Percentiles rank a stretch among this genome's conserved stretches.
Conservation (phyloP, 2,113 vertebrate genomes). For the Drymodes brunneopygia region DNA sequence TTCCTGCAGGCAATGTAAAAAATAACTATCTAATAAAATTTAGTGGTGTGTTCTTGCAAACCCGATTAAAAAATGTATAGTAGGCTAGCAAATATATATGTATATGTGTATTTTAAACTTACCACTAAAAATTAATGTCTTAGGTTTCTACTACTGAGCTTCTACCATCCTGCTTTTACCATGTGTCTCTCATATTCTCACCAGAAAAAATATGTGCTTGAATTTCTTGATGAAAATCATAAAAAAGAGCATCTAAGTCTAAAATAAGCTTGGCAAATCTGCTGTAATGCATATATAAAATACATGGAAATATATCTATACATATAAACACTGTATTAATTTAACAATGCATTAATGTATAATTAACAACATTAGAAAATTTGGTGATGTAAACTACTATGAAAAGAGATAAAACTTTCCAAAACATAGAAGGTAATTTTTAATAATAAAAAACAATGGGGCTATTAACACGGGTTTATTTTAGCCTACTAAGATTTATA, state of each 20-base stretch:
- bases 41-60: not conserved
- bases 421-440: not conserved
- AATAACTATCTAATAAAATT: constrained; percentile 41
- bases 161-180: not conserved
- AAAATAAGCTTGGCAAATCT: not conserved
- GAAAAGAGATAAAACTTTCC: not conserved
- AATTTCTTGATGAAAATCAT: not conserved
- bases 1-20: constrained; percentile 15
- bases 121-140: not conserved
- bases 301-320: not conserved
- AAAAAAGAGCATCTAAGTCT: not conserved
- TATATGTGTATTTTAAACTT: not conserved
- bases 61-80: not conserved
- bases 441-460: not conserved
- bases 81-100: not conserved
- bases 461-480: not conserved
- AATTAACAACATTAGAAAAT: not conserved
- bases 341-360: not conserved
- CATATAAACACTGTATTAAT: not conserved
- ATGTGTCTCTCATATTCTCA: not conserved
- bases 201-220: not conserved
- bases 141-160: not conserved
- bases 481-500: not conserved
- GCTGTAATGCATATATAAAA: not conserved
- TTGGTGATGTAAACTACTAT: not conserved